Evolutionary conservation across 1,140 invertebrate genomes (phyloP).

Genomic region (Drosophila ambigua): DNA sequence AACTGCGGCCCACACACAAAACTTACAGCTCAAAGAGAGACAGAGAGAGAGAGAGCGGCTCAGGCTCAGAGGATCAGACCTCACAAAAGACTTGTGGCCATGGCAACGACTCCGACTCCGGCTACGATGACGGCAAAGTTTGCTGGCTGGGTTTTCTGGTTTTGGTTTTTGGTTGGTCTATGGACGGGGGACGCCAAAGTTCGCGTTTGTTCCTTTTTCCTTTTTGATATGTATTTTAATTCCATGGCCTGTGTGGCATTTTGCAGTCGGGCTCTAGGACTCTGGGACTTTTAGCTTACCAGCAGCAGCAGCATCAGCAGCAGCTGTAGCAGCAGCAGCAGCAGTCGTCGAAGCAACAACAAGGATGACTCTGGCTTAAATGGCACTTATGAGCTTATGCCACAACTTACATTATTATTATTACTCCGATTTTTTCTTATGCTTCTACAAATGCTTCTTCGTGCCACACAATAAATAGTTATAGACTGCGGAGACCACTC

Average conservation of each 20-base stretch:
- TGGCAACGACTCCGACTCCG: slow-evolving; percentile 36
- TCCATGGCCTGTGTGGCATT: slow-evolving; percentile 68
- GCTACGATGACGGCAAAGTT: slow-evolving; percentile 65
- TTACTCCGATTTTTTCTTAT: slow-evolving; percentile 66
- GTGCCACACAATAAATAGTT: slow-evolving; percentile 70
- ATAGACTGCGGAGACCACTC: slow-evolving; percentile 52
- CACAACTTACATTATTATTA: slow-evolving; percentile 82
- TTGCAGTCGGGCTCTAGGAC: slow-evolving; percentile 46
- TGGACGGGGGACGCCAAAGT: slow-evolving; percentile 58
- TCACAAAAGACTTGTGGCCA: slow-evolving; percentile 60
- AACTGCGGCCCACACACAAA: slow-evolving; percentile 41
- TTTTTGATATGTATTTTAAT: slow-evolving; percentile 81
- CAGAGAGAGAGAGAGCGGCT: slow-evolving; percentile 4
- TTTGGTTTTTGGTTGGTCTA: slow-evolving; percentile 56
- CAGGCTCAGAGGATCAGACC: slow-evolving; percentile 40
- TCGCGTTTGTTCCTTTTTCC: slow-evolving; percentile 68
- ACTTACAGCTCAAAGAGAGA: slow-evolving; percentile 1
- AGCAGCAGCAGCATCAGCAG: slow-evolving; percentile 7
- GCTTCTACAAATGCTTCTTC: slow-evolving; percentile 24
- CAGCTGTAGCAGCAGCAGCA: not conserved
- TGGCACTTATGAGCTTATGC: slow-evolving; percentile 82
- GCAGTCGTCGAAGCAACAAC: slow-evolving; percentile 24
- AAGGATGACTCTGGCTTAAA: slow-evolving; percentile 75
- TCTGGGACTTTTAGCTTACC: slow-evolving; percentile 52
- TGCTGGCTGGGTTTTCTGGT: slow-evolving; percentile 60